phyloP scores from a whole-genome alignment of 2,888 invertebrate species.

The Eupeodes latifasciatus region DNA sequence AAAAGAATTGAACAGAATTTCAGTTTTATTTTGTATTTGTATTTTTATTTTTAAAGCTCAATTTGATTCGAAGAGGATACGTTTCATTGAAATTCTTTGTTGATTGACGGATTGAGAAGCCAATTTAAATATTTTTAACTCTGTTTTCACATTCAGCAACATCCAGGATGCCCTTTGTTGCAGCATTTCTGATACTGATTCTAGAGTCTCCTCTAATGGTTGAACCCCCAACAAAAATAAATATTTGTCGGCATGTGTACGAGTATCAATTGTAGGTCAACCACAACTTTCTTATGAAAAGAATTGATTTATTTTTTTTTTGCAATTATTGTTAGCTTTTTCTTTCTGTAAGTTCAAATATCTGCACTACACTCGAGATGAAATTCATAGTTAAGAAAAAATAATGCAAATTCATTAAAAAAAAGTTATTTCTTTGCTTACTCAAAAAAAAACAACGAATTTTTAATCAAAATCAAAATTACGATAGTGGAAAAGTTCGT shows the following conservation, averaged over 20 bases:
- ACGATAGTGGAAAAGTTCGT: no score
- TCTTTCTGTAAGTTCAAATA: no score
- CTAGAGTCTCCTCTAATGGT: neutral
- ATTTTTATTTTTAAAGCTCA: neutral
- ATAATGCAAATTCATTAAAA: no score
- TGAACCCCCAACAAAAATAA: neutral
- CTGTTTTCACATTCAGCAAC: neutral
- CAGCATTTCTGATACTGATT: no score
- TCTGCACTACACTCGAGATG: no score
- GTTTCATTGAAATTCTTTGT: neutral
- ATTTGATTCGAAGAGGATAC: slow-evolving; percentile 1
- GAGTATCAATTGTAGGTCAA: neutral
- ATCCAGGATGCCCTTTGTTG: neutral
- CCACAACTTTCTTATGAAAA: neutral
- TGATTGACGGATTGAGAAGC: neutral
- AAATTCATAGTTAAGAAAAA: no score
- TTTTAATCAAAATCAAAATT: no score
- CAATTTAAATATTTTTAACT: slow-evolving; percentile 9
- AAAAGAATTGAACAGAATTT: neutral
- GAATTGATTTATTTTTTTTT: no score
- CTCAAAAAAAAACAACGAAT: no score
- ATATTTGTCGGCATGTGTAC: neutral
- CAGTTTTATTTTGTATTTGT: neutral
- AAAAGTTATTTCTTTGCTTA: no score
- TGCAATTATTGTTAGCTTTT: no score